These are phyloP conservation scores for Halocaridina rubra DNA, from an alignment of 2,888 invertebrate genomes.

Conservation along the genomic window DNA sequence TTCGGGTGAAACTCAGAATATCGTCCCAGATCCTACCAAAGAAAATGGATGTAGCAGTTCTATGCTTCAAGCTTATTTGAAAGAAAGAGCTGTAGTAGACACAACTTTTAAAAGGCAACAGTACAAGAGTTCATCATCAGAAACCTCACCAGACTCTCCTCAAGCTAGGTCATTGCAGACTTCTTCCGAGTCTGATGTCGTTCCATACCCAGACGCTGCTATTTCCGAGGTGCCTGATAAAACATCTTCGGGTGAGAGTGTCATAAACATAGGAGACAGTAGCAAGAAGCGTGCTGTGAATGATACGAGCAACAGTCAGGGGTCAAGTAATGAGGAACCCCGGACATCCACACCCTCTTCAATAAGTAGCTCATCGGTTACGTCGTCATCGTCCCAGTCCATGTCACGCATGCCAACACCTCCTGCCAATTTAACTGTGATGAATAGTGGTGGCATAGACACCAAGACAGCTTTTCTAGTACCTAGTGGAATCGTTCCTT, in stretches of 20 bases:
- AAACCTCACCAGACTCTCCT: slow-evolving; percentile 42
- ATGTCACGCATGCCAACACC: slow-evolving; percentile 58
- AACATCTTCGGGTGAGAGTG: neutral
- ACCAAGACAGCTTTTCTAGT: slow-evolving; percentile 60
- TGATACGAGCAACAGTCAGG: neutral
- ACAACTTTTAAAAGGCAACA: slow-evolving; percentile 59
- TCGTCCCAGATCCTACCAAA: slow-evolving; percentile 29
- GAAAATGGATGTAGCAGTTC: slow-evolving; percentile 44
- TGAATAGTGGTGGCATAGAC: slow-evolving; percentile 54
- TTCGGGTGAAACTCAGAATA: neutral
- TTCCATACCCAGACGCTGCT: neutral
- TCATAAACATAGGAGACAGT: no score
- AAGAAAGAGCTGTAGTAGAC: slow-evolving; percentile 57
- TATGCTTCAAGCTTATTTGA: slow-evolving; percentile 61
- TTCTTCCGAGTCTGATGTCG: neutral
- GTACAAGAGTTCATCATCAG: slow-evolving; percentile 46
- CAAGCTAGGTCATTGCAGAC: neutral
- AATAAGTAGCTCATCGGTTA: neutral
- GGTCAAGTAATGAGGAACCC: neutral
- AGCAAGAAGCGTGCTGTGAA: neutral
- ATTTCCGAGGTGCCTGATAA: neutral
- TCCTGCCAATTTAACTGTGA: slow-evolving; percentile 60
- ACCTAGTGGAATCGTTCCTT: slow-evolving; percentile 60
- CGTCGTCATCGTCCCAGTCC: neutral
- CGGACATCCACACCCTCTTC: neutral